Evolutionary conservation across 2,888 invertebrate genomes (phyloP).

Genomic region (Cephus nigrinus): DNA sequence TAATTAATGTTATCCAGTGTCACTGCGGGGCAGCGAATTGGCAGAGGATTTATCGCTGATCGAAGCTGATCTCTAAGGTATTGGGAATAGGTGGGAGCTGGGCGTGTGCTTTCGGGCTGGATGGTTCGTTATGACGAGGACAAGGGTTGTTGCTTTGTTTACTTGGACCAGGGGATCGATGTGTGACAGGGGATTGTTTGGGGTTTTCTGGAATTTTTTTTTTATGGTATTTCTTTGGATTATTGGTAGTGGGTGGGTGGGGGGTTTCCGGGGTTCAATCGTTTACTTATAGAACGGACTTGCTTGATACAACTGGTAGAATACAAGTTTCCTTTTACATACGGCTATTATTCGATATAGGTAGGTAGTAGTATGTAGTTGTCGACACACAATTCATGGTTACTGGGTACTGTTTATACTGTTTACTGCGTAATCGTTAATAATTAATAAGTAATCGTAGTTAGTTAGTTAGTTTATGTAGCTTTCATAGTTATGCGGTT

Average conservation of each 20-base stretch:
- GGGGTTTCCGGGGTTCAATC: slow-evolving; percentile 42
- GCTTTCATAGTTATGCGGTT: slow-evolving; percentile 65
- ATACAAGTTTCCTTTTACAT: slow-evolving; percentile 66
- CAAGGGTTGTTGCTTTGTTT: background rate
- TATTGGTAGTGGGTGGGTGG: background rate
- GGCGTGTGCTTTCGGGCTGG: background rate
- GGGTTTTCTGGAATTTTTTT: slow-evolving; percentile 20
- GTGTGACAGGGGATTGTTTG: slow-evolving; percentile 24
- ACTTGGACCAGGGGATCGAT: background rate
- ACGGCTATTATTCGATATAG: slow-evolving; percentile 36
- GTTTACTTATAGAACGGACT: slow-evolving; percentile 66
- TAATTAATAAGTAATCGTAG: slow-evolving; percentile 67
- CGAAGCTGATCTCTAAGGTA: background rate
- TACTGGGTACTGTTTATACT: slow-evolving; percentile 66
- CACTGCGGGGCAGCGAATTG: slow-evolving; percentile 1
- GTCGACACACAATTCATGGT: slow-evolving; percentile 67
- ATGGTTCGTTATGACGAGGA: slow-evolving; percentile 2
- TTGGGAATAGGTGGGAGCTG: slow-evolving; percentile 6
- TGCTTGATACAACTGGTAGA: slow-evolving; percentile 65
- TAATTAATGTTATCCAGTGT: background rate
- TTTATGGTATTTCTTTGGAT: slow-evolving; percentile 17
- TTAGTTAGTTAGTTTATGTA: slow-evolving; percentile 65
- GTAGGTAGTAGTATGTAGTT: slow-evolving; percentile 67
- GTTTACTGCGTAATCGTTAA: slow-evolving; percentile 66
- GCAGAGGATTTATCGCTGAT: background rate